Percentiles rank a stretch among this genome's conserved stretches.
Evolutionary conservation across 2,113 vertebrate species (phyloP).

Genomic region (Ptilonorhynchus violaceus): DNA sequence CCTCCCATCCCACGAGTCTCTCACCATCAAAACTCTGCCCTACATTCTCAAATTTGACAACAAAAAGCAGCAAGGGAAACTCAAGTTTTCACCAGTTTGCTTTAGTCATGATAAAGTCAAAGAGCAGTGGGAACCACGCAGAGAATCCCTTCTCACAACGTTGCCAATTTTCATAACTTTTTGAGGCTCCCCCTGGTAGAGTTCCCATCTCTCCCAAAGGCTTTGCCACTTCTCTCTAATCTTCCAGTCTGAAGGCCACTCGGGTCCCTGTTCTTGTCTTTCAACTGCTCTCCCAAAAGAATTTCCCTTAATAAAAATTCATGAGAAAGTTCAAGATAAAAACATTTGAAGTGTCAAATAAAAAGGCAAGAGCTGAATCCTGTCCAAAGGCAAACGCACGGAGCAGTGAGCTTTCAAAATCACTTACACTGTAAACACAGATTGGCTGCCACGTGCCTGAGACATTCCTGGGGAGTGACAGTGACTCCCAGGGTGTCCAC

Average conservation of each 20-base stretch:
- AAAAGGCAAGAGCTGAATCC: not conserved
- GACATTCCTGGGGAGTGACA: not conserved
- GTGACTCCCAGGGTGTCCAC: not conserved
- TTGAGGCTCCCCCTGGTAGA: not conserved
- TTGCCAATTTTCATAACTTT: not conserved
- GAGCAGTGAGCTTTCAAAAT: not conserved
- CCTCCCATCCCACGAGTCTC: not conserved
- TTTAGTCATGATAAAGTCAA: not conserved
- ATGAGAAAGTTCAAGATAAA: slow-evolving; percentile 20
- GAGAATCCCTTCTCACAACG: not conserved
- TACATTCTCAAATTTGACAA: not conserved
- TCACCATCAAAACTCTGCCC: not conserved
- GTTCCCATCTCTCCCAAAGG: not conserved
- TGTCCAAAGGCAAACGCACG: not conserved
- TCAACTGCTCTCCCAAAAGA: not conserved
- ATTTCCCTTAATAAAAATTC: slow-evolving; percentile 23
- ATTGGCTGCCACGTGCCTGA: not conserved
- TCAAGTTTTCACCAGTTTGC: not conserved
- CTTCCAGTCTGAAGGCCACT: not conserved
- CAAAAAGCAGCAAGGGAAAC: not conserved
- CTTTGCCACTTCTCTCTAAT: not conserved
- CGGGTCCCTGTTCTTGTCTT: not conserved
- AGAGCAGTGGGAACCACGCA: not conserved
- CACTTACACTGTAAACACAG: not conserved
- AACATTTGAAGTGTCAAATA: slow-evolving; percentile 1